A percentile compares a stretch with the other conserved stretches of the same genome.
These are phyloP conservation scores for Pampus argenteus DNA, from an alignment of 2,797 vertebrate species.

Conservation along the genomic window DNA sequence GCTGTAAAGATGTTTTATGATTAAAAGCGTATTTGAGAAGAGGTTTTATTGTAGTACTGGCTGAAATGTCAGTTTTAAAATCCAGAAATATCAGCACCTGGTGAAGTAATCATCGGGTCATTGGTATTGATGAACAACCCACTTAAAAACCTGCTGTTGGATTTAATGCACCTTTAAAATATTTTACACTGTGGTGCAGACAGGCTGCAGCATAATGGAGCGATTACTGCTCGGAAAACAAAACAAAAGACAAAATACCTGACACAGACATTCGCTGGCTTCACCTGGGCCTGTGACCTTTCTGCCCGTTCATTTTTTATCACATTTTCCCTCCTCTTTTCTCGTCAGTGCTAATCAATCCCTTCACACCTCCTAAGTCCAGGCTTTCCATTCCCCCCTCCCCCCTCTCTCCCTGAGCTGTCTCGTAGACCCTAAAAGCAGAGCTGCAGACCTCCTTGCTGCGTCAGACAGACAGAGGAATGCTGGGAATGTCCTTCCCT, in stretches of 20 bases:
- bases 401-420: not conserved
- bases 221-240: conserved; percentile 3
- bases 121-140: conserved; percentile 26
- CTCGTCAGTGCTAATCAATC: conserved; percentile 55
- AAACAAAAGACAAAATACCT: conserved; percentile 3
- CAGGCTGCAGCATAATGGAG: conserved; percentile 13
- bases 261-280: too few relatives aligned
- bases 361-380: conserved; percentile 51
- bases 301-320: conserved; percentile 34
- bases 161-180: conserved; percentile 53
- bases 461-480: conserved; percentile 79
- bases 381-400: conserved; percentile 42
- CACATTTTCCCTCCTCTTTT: conserved; percentile 44
- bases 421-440: conserved; percentile 26
- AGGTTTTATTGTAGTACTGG: conserved; percentile 15
- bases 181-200: conserved; percentile 34
- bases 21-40: not conserved
- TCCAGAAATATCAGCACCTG: conserved; percentile 18
- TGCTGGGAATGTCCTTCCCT: conserved; percentile 76
- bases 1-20: conserved; percentile 23
- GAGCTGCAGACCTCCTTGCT: conserved; percentile 55
- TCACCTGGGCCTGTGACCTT: conserved; percentile 15
- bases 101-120: conserved; percentile 36
- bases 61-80: conserved; percentile 21
- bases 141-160: conserved; percentile 11